Percentiles rank a stretch among this genome's conserved stretches.
These are phyloP conservation scores for Arctopsyche grandis DNA, from an alignment of 1,140 invertebrate genomes.

Conservation along the genomic window DNA sequence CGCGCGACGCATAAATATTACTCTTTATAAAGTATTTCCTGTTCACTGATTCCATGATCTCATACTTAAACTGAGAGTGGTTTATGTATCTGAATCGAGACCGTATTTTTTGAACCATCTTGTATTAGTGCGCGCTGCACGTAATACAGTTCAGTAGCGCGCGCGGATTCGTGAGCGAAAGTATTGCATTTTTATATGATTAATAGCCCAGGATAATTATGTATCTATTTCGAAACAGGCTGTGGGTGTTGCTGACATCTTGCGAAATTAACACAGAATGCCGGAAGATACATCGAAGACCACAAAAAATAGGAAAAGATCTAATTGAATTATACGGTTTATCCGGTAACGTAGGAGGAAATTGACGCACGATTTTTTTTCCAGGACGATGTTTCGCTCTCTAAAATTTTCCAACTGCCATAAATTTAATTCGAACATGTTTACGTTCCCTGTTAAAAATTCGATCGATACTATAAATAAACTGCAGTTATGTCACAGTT, in stretches of 20 bases:
- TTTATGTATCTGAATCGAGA: too few species aligned
- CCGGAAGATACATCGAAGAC: background rate
- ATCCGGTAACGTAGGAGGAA: background rate
- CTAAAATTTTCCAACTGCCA: too few species aligned
- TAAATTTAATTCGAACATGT: too few species aligned
- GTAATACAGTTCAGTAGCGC: constrained; percentile 24
- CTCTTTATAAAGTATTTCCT: background rate
- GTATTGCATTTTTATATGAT: constrained; percentile 34
- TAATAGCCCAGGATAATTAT: constrained; percentile 39
- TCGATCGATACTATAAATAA: too few species aligned
- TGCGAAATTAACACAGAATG: background rate
- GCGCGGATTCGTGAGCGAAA: constrained; percentile 24
- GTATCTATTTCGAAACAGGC: constrained; percentile 3
- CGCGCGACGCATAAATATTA: background rate
- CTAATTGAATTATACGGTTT: background rate
- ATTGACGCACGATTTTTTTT: too few species aligned
- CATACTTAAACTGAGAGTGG: background rate
- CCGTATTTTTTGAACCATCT: too few species aligned
- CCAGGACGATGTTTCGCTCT: too few species aligned
- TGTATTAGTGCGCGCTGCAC: background rate
- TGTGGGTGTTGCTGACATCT: constrained; percentile 12
- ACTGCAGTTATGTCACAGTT: too few species aligned
- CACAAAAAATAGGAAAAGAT: background rate
- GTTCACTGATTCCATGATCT: background rate
- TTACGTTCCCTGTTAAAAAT: too few species aligned